A percentile compares a stretch with the other conserved stretches of the same genome.
These are phyloP conservation scores for Percopsis transmontana DNA, from an alignment of 2,113 vertebrate species.

Conservation along the genomic window DNA sequence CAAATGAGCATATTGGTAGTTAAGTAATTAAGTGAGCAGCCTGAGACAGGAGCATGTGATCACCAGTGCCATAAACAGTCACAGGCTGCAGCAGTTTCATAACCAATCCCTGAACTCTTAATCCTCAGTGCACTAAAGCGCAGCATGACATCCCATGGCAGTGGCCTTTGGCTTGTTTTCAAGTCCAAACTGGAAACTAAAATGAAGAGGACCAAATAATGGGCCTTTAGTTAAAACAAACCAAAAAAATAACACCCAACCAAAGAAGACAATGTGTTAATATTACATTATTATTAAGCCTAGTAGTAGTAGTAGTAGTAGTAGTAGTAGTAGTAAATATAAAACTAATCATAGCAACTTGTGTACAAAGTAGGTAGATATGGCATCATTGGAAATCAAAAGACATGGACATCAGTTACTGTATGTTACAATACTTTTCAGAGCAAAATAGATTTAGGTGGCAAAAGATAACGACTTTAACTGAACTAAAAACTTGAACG, in stretches of 20 bases:
- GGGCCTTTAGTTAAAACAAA: not conserved
- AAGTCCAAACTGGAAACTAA: conserved; percentile 23
- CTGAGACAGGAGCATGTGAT: conserved; percentile 22
- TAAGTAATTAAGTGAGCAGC: not conserved
- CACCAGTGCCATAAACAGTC: not conserved
- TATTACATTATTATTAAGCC: no score
- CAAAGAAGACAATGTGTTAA: not conserved
- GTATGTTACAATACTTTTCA: no score
- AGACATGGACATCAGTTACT: not conserved
- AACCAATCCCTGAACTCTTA: conserved; percentile 7
- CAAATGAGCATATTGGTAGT: not conserved
- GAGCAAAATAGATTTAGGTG: no score
- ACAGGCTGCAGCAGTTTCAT: not conserved
- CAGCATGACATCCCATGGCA: not conserved
- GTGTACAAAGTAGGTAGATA: not conserved
- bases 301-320: no score
- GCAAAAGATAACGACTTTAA: no score
- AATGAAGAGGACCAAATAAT: not conserved
- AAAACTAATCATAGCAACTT: conserved; percentile 8
- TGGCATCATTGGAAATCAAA: not conserved
- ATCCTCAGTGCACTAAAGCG: not conserved
- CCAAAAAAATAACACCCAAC: no score
- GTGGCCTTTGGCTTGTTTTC: conserved; percentile 7
- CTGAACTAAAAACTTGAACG: no score
- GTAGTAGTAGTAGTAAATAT: no score